Conservation (phyloP, 2,797 vertebrate species). For the Merluccius polli region DNA sequence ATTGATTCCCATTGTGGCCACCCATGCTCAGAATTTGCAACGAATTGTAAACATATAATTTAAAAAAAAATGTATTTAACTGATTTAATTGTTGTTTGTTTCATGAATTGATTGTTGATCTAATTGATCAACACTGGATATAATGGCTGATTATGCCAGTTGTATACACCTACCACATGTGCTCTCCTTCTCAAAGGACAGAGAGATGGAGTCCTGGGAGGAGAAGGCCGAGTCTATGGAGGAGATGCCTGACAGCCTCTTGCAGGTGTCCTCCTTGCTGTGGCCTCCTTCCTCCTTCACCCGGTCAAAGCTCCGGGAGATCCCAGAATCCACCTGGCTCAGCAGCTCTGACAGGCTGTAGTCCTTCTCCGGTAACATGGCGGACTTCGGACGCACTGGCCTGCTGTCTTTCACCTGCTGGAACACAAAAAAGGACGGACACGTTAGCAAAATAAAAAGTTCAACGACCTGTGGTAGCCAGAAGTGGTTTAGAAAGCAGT, state of each 20-base stretch:
- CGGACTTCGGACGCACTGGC: constrained; percentile 73
- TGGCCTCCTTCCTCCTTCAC: constrained; percentile 85
- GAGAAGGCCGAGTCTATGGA: constrained; percentile 98
- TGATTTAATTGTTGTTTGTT: neutral
- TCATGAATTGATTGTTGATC: neutral
- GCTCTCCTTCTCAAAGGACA: constrained; percentile 91
- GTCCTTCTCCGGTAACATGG: constrained; percentile 83
- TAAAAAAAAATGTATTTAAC: neutral
- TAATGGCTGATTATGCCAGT: neutral
- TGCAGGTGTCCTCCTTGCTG: constrained; percentile 81
- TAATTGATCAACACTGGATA: neutral
- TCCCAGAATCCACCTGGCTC: constrained; percentile 91
- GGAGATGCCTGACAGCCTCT: constrained; percentile 93
- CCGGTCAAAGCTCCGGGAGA: constrained; percentile 84
- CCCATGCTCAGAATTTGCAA: neutral
- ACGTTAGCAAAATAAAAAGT: neutral
- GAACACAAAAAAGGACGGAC: neutral
- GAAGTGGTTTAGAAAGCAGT: neutral
- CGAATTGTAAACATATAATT: no score
- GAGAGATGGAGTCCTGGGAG: constrained; percentile 90
- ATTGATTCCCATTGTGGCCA: no score
- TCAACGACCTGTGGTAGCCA: neutral
- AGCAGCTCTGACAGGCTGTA: constrained; percentile 90
- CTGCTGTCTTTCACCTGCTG: constrained; percentile 62
- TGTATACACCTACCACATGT: constrained; percentile 68